phyloP scores from a whole-genome alignment of 2,888 invertebrate genomes.

The Eupithecia subumbrata region DNA sequence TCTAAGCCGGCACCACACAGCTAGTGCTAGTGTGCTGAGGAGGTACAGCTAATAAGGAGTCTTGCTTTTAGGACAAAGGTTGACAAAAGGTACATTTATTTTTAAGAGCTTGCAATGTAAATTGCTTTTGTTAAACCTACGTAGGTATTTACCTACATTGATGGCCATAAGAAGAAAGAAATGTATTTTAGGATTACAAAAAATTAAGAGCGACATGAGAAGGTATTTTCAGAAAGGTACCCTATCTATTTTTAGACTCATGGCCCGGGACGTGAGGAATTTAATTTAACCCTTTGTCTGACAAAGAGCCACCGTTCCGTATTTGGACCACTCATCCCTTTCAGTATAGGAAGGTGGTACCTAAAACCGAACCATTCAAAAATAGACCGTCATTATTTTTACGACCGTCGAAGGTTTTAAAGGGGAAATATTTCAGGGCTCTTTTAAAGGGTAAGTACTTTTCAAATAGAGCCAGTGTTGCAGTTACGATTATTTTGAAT shows the following conservation, averaged over 20 bases:
- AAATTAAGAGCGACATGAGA: neutral
- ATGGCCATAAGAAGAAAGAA: no score
- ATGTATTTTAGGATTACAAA: no score
- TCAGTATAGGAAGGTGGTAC: neutral
- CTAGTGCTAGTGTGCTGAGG: no score
- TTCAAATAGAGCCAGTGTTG: neutral
- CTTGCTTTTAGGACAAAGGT: no score
- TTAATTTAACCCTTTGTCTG: conserved; percentile 2
- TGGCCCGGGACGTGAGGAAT: neutral
- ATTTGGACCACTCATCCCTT: neutral
- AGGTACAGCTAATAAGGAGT: no score
- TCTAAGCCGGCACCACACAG: no score
- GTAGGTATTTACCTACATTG: no score
- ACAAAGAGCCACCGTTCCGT: neutral
- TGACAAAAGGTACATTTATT: no score
- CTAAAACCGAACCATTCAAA: neutral
- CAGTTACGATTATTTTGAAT: neutral
- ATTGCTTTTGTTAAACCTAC: no score
- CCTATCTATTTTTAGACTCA: neutral
- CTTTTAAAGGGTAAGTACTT: neutral
- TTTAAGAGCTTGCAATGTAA: no score
- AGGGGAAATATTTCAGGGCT: neutral
- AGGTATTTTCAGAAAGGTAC: neutral
- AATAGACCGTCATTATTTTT: conserved; percentile 1
- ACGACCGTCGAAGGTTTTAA: neutral